Conservation (phyloP, 2,888 invertebrate genomes). For the Oscheius sp. region DNA sequence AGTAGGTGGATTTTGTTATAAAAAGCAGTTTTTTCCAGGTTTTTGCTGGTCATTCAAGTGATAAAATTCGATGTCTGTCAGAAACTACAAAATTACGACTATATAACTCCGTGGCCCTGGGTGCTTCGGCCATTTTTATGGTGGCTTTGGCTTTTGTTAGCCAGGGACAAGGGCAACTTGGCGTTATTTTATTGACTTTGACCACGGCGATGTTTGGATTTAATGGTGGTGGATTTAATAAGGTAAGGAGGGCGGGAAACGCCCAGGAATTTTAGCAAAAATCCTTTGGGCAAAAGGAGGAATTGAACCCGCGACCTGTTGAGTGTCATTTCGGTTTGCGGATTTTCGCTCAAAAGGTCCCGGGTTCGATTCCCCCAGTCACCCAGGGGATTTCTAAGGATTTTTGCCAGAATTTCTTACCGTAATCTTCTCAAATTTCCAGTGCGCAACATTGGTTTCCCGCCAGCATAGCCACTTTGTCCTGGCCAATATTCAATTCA, state of each 20-base stretch:
- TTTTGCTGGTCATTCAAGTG: conserved; percentile 68
- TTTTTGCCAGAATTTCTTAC: no score
- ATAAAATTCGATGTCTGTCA: conserved; percentile 59
- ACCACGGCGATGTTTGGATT: conserved; percentile 72
- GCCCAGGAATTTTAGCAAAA: background rate
- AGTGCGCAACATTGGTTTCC: conserved; percentile 66
- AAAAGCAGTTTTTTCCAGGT: conserved; percentile 44
- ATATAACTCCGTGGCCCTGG: conserved; percentile 68
- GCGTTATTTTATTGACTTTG: conserved; percentile 61
- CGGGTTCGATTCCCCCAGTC: no score
- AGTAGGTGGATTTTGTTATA: conserved; percentile 25
- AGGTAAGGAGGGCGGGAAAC: conserved; percentile 56
- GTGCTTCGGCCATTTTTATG: conserved; percentile 66
- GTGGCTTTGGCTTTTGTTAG: conserved; percentile 63
- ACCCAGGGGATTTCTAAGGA: no score
- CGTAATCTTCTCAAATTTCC: no score
- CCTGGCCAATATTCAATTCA: conserved; percentile 70
- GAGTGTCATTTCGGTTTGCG: no score
- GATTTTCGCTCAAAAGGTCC: no score
- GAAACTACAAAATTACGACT: conserved; percentile 68
- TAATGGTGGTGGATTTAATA: conserved; percentile 70
- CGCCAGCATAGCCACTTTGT: conserved; percentile 71
- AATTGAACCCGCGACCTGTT: no score
- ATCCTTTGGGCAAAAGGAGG: no score
- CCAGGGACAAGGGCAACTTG: conserved; percentile 52